Base-by-base conservation (phyloP, 2,888 invertebrate species). In the Trimorus sp. region DNA sequence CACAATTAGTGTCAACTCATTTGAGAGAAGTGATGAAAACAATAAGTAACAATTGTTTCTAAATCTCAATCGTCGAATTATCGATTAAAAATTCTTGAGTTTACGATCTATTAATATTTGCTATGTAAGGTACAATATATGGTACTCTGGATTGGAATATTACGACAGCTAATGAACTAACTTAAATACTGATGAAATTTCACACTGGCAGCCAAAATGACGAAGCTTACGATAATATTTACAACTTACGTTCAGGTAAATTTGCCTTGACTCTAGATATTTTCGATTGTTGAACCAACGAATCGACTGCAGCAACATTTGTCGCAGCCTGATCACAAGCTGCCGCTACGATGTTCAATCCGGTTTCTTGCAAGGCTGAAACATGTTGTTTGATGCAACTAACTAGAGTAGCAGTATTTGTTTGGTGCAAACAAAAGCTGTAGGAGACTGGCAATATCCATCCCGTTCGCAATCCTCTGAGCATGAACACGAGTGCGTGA, bases 401-500 rank as follows among this genome's bases (percentile, higher is more conserved):
- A 1, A 7, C 11, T 16, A 65, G 15, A 11, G 11, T 51, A 1
- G 6, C 0, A 8, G 15, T 16, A 4, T 1, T 37, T 1, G 65
- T 65, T 5, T 48, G 48, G 16, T 40, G 51, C 26, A 36, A 40
- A 15, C 65, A 65, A 15, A 53, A 65, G 9, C 53, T 65, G 16
- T 38, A 65, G 16, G 38, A 65, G 12, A 65, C 7, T 1, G 65
- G 65, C 53, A 65, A 38, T n/a, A 53, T 65, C 65, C 65, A 65
- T 16, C 53, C 65, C 0, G 0, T 37, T 3, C 9, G 3, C 3
- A 14, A 12, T 40, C 53, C 65, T 38, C 65, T 37, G 0, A 65
- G 2, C 65, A 65, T 65, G 40, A 68, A 68, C n/a, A 68, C 66
- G 5, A 68, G 45, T 12, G 66, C 66, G 42, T 68, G 56, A 1